Conservation (phyloP, 2,113 vertebrate genomes). For the Pseudois nayaur region DNA sequence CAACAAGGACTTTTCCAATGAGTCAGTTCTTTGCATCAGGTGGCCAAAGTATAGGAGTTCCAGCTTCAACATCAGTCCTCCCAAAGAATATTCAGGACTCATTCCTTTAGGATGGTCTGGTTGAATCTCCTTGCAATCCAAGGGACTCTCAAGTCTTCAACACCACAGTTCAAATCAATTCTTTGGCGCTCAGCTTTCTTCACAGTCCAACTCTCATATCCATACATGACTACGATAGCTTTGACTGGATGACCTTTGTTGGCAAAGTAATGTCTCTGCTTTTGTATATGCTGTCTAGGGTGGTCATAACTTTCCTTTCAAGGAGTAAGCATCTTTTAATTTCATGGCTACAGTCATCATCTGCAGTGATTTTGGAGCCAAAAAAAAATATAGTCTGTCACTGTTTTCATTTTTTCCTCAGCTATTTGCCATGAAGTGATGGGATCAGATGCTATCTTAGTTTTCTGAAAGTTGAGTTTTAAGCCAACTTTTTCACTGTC, state of each 20-base stretch:
- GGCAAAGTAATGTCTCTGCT: neutral
- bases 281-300: neutral
- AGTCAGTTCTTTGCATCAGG: neutral
- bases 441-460: neutral
- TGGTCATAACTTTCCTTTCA: neutral
- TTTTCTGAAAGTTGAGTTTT: neutral
- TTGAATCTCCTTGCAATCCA: neutral
- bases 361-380: neutral
- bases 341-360: neutral
- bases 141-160: neutral
- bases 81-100: neutral
- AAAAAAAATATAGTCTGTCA: neutral
- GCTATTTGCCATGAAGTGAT: neutral
- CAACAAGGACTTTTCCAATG: neutral
- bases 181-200: neutral
- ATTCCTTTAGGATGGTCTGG: neutral
- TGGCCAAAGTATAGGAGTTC: neutral
- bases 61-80: neutral
- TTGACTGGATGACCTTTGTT: neutral
- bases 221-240: neutral
- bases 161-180: neutral
- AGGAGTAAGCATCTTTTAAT: neutral
- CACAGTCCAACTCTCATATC: neutral
- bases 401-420: neutral
- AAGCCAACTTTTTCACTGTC: neutral